phyloP scores from a whole-genome alignment of 2,888 invertebrate species.

The Colletes collaris region DNA sequence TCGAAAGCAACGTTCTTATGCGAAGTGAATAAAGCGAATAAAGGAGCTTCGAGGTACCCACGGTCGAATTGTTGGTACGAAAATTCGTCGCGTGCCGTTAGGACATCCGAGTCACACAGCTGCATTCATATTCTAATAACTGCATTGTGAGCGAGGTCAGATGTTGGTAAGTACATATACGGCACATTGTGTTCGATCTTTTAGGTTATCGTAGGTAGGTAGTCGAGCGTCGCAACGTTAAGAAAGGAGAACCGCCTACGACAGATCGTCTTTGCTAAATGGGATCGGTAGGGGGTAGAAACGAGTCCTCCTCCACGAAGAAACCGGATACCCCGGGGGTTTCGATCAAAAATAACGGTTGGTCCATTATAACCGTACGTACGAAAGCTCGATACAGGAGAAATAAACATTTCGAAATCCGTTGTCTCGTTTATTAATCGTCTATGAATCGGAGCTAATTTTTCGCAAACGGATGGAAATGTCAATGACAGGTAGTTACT shows the following conservation, averaged over 20 bases:
- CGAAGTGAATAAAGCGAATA: not conserved
- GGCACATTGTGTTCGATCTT: constrained; percentile 70
- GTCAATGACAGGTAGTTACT: constrained; percentile 4
- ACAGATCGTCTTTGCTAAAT: constrained; percentile 70
- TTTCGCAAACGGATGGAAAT: constrained; percentile 15
- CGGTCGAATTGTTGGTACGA: constrained; percentile 55
- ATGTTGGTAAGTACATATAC: constrained; percentile 78
- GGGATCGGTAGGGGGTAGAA: constrained; percentile 28
- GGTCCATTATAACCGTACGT: not conserved
- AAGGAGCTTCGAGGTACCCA: constrained; percentile 39
- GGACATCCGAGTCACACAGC: constrained; percentile 55
- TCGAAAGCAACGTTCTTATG: not conserved
- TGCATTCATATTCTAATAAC: constrained; percentile 81
- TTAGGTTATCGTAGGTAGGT: constrained; percentile 61
- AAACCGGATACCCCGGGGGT: constrained; percentile 44
- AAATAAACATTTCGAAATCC: not conserved
- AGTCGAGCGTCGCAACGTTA: constrained; percentile 69
- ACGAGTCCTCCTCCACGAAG: constrained; percentile 34
- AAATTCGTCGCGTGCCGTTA: constrained; percentile 76
- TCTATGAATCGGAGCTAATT: not conserved
- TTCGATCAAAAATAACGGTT: constrained; percentile 33
- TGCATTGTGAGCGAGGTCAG: constrained; percentile 80
- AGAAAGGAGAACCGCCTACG: constrained; percentile 77
- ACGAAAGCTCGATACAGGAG: not conserved
- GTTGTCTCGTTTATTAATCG: not conserved